Evolutionary conservation across 2,797 vertebrate genomes (phyloP).

Genomic region (Aulostomus chinensis): DNA sequence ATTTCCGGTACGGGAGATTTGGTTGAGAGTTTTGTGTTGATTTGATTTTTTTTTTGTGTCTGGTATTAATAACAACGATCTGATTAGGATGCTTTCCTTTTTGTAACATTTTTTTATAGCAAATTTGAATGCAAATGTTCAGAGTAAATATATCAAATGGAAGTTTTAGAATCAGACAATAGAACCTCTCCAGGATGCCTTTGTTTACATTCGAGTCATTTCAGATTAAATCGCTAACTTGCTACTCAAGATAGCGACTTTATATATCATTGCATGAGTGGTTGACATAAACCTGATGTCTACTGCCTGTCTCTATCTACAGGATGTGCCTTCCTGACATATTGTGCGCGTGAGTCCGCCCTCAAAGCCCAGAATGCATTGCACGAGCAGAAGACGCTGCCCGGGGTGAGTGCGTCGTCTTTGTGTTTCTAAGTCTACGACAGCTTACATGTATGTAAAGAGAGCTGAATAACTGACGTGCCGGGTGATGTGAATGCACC

Average conservation of each 20-base stretch:
- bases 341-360: constrained; percentile 91
- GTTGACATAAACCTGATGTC: constrained; percentile 6
- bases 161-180: constrained; percentile 35
- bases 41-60: constrained; percentile 1
- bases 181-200: no score
- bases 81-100: no score
- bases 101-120: no score
- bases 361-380: constrained; percentile 93
- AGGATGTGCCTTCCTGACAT: constrained; percentile 94
- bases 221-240: constrained; percentile 20
- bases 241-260: constrained; percentile 7
- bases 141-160: constrained; percentile 12
- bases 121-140: constrained; percentile 8
- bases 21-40: constrained; percentile 9
- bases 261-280: constrained; percentile 25
- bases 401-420: constrained; percentile 85
- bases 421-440: constrained; percentile 30
- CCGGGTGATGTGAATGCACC: constrained; percentile 24
- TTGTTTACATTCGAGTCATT: no score
- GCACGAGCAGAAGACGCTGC: constrained; percentile 93
- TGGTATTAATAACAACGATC: not conserved
- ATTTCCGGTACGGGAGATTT: constrained; percentile 19
- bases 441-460: constrained; percentile 5
- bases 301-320: constrained; percentile 31
- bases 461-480: constrained; percentile 22